Percentiles rank a stretch among this genome's conserved stretches.
These are phyloP conservation scores for Cuculus canorus DNA, from an alignment of 2,797 vertebrate species.

Conservation along the genomic window DNA sequence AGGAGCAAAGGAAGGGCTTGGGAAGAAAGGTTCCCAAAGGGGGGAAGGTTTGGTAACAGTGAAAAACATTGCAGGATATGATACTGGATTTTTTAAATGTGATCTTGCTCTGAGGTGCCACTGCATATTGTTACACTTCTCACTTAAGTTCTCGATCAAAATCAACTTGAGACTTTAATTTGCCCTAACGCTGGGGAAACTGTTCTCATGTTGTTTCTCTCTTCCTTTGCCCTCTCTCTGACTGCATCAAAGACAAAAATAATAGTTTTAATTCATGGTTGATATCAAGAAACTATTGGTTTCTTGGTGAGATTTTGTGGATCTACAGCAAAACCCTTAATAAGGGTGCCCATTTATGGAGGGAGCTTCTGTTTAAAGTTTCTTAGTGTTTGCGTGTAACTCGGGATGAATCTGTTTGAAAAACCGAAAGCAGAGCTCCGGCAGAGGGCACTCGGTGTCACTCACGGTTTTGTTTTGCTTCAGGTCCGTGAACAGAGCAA, in stretches of 20 bases:
- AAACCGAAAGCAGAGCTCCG: not conserved
- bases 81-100: not conserved
- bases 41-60: too few relatives aligned
- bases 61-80: not conserved
- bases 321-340: not conserved
- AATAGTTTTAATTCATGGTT: not conserved
- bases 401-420: not conserved
- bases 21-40: too few relatives aligned
- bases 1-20: not conserved
- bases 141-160: not conserved
- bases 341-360: not conserved
- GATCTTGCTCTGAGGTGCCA: not conserved
- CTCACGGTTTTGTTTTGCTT: not conserved
- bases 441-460: not conserved
- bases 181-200: not conserved
- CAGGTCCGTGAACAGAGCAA: constrained; percentile 85
- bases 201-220: not conserved
- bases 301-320: not conserved
- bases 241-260: not conserved
- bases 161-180: not conserved
- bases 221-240: not conserved
- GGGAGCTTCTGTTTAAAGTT: not conserved
- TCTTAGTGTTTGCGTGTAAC: fast-evolving
- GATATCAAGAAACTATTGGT: not conserved
- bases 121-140: not conserved